Percentiles rank a stretch among this genome's conserved stretches.
Conservation (phyloP, 2,797 vertebrate species). For the Sebastes miniatus region DNA sequence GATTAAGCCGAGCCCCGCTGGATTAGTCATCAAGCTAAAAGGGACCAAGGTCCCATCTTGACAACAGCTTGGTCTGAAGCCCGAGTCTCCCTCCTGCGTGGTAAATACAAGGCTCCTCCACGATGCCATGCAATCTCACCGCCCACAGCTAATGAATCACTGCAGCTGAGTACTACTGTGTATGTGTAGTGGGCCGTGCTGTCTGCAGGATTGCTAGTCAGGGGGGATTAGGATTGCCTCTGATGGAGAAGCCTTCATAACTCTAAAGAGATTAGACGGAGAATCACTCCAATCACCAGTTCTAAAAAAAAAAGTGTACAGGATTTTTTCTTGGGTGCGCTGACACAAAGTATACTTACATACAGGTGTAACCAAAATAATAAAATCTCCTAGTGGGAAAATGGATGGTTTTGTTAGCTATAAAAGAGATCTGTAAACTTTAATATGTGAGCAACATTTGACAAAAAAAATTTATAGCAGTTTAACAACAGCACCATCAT, state of each 20-base stretch:
- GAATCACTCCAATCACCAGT: constrained; percentile 42
- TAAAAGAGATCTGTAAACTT: background rate
- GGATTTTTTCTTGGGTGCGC: constrained; percentile 27
- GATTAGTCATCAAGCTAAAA: constrained; percentile 78
- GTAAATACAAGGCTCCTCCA: constrained; percentile 66
- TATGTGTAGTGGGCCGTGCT: constrained; percentile 20
- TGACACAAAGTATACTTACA: background rate
- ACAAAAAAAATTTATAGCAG: background rate
- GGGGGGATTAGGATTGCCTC: constrained; percentile 59
- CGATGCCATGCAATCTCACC: constrained; percentile 50
- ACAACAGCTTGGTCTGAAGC: constrained; percentile 72
- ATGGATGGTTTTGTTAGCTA: background rate
- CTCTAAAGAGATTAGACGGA: constrained; percentile 60
- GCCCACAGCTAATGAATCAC: constrained; percentile 70
- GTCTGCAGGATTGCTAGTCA: constrained; percentile 47
- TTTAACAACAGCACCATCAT: background rate
- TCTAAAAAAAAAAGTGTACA: constrained; percentile 23
- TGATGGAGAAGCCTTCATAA: constrained; percentile 55
- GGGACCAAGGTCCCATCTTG: constrained; percentile 67
- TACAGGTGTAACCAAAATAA: background rate
- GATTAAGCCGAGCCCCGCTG: constrained; percentile 66
- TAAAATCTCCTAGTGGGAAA: background rate
- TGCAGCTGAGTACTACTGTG: constrained; percentile 58
- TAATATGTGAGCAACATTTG: background rate
- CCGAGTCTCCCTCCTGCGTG: constrained; percentile 56